Base-by-base conservation (phyloP, 2,888 invertebrate species). In the Gastracanthus pulcherrimus region DNA sequence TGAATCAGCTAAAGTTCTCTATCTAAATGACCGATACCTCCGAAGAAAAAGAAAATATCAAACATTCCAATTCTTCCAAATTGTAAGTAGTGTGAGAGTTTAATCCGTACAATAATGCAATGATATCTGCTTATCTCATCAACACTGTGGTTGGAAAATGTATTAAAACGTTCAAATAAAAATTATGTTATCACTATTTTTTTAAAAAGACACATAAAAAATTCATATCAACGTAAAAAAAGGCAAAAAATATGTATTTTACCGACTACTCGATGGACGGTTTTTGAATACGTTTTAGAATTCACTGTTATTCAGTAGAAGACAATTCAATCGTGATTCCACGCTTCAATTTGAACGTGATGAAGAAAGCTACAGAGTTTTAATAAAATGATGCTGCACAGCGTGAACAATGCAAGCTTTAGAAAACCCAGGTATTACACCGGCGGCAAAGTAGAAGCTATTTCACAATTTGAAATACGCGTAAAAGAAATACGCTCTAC, bases 341-440 rank as follows among this genome's bases (percentile, higher is more conserved):
- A 31, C n/a, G 60, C 60, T n/a, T 34, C 60, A 62, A 62, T 62
- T 72, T 4, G 19, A 72, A 62, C 1, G 45, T 19, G 45, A 31
- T 1, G 72, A 72, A 72, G 72, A 60, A 71, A 71, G 70, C 26
- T 26, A n/a, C 71, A 38, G 36, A 60, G 45, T 29, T 13, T 48
- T 31, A 36, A 36, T 5, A 9, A n/a, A 62, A 34, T 34, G 7
- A 31, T 34, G 6, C 31, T 62, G 9, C 31, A n/a, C 31, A 6
- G n/a, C n/a, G 34, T 34, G n/a, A 31, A 62, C 60, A 62, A 34
- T 34, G 60, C 60, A 6, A n/a, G n/a, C 34, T 3, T 11, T n/a
- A 60, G n/a, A 34, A 45, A 31, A 60, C n/a, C 9, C 60, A 31
- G 5, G 5, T 16, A 60, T 16, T 34, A 34, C 7, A 16, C n/a